Evolutionary conservation across 2,797 vertebrate genomes (phyloP).

Genomic region (Anomalospiza imberbis): DNA sequence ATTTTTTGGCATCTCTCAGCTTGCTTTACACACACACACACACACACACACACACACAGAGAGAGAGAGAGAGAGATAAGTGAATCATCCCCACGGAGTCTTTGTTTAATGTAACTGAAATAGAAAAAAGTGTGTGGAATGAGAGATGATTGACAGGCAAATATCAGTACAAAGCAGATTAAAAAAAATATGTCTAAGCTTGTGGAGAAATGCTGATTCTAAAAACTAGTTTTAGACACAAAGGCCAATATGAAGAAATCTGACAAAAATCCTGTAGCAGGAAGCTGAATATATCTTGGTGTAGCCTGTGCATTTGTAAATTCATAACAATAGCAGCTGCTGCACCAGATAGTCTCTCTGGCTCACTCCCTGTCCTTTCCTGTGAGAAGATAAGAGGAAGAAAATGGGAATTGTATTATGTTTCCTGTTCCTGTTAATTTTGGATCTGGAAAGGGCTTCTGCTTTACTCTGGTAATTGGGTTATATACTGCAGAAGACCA

Average conservation of each 20-base stretch:
- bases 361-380: background rate
- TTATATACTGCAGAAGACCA: background rate
- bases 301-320: background rate
- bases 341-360: background rate
- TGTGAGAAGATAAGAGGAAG: background rate
- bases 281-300: background rate
- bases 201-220: fast-evolving
- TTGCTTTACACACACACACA: background rate
- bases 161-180: background rate
- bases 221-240: background rate
- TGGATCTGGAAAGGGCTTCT: background rate
- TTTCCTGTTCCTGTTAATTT: slow-evolving; percentile 7
- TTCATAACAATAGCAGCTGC: background rate
- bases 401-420: background rate
- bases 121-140: background rate
- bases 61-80: too few species aligned
- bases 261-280: background rate
- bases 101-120: background rate
- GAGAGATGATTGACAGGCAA: background rate
- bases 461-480: background rate
- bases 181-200: background rate
- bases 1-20: background rate
- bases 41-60: background rate
- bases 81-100: background rate
- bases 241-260: background rate